These are phyloP conservation scores for Lucifuga dentata DNA, from an alignment of 2,113 vertebrate genomes.

Conservation along the genomic window DNA sequence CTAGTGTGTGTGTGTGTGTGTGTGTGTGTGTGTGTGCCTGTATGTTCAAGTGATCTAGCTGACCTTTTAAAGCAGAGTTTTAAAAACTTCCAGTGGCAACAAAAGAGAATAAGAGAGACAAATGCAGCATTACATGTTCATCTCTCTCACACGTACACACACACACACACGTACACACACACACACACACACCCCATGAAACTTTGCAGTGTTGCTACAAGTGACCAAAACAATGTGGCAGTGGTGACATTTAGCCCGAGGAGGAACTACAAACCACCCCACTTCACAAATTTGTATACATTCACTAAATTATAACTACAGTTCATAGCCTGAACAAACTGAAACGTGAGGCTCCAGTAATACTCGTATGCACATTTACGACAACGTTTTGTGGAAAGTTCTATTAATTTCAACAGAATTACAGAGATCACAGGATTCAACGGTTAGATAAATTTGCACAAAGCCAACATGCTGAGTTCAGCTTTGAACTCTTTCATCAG, in stretches of 20 bases:
- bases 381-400: too few relatives aligned
- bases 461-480: too few relatives aligned
- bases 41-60: constrained; percentile 46
- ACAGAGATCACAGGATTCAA: too few relatives aligned
- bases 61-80: constrained; percentile 64
- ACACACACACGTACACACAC: neutral
- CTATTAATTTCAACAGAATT: too few relatives aligned
- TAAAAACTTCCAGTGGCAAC: constrained; percentile 32
- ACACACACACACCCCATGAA: neutral
- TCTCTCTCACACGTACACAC: constrained; percentile 12
- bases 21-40: constrained; percentile 8
- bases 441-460: too few relatives aligned
- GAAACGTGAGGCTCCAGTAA: too few relatives aligned
- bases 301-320: too few relatives aligned
- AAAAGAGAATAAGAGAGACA: constrained; percentile 31
- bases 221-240: constrained; percentile 63
- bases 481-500: neutral
- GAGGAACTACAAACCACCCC: constrained; percentile 17
- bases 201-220: constrained; percentile 28
- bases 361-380: too few relatives aligned
- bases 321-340: too few relatives aligned
- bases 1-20: neutral
- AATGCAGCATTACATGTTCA: constrained; percentile 45
- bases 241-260: constrained; percentile 66
- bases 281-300: too few relatives aligned